Evolutionary conservation across 2,888 invertebrate genomes (phyloP), one percentile per base, ranked within the genome.

Genomic region (Tinea semifulvella): DNA sequence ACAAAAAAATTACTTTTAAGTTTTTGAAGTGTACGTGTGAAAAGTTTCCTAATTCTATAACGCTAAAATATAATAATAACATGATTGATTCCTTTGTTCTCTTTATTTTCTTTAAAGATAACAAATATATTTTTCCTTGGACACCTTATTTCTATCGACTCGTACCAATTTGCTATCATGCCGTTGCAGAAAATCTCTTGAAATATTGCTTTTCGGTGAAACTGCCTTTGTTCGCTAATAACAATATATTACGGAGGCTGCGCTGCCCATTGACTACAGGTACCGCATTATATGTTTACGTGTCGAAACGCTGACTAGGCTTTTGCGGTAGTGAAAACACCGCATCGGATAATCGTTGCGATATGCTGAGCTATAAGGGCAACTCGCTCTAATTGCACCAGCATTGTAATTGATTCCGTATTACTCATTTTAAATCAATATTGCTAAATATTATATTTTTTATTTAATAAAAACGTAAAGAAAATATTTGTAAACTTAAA

Each of bases 231-330:
- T 40, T 40, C 20, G 22, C 40, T 40, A 40, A 40, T 40, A 40
- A 40, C 40, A 40, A 40, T 40, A 40, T 40, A 40, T 40, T 40
- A 40, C 36, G 36, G 36, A 36, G 36, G 36, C 36, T 40, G 38
- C 19, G 38, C 38, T 38, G 40, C 7, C 40, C 40, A 17, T 40
- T 14, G 17, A 17, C 22, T 40, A 40, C 40, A 22, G 40, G 40
- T 40, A 36, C 36, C 36, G 36, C 36, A 40, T 40, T 40, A 22
- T 40, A 40, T 17, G 40, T 22, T 22, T 13, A 17, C 20, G 36
- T 18, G 16, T 36, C 36, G 36, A 14, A 40, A 22, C 40, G 20
- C 40, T 40, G 40, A 40, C 40, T 17, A 38, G 38, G 38, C 17
- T 20, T 39, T 40, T 40, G 22, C 40, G 13, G 22, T 40, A 13